A percentile compares a stretch with the other conserved stretches of the same genome.
phyloP scores from a whole-genome alignment of 2,113 vertebrate species.

The Hippocampus comes region DNA sequence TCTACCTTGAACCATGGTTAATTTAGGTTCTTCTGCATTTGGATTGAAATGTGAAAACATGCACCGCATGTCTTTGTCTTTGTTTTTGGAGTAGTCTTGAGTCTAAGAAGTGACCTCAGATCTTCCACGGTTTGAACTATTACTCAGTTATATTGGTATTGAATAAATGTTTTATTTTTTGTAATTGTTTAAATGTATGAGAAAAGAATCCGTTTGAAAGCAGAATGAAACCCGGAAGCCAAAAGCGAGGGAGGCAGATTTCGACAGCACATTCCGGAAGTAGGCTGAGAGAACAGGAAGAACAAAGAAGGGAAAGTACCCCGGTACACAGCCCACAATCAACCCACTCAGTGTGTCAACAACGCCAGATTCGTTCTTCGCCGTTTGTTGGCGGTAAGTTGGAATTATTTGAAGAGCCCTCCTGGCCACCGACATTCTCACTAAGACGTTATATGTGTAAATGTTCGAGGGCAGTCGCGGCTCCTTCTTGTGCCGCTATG shows the following conservation, averaged over 20 bases:
- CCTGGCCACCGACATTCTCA: neutral
- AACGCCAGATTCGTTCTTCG: neutral
- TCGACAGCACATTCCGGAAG: conserved; percentile 45
- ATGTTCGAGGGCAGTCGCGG: conserved; percentile 13
- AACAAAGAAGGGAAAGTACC: conserved; percentile 60
- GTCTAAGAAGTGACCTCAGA: too few relatives aligned
- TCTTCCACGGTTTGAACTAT: too few relatives aligned
- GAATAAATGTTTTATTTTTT: too few relatives aligned
- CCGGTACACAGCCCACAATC: conserved; percentile 28
- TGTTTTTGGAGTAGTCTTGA: too few relatives aligned
- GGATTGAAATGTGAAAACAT: too few relatives aligned
- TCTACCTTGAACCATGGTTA: too few relatives aligned
- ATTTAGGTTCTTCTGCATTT: too few relatives aligned
- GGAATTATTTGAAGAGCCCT: accelerated
- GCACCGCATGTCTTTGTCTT: too few relatives aligned
- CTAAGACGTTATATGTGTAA: neutral
- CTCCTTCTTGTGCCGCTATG: conserved; percentile 9
- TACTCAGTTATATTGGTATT: too few relatives aligned
- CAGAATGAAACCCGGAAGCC: neutral
- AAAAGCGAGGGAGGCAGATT: neutral
- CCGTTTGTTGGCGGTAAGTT: conserved; percentile 23
- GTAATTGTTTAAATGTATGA: neutral
- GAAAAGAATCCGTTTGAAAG: too few relatives aligned
- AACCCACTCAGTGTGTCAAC: neutral
- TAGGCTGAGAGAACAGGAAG: conserved; percentile 48